A percentile compares a stretch with the other conserved stretches of the same genome.
These are phyloP conservation scores for Steinernema khuongi DNA, from an alignment of 1,140 invertebrate genomes.

Conservation along the genomic window DNA sequence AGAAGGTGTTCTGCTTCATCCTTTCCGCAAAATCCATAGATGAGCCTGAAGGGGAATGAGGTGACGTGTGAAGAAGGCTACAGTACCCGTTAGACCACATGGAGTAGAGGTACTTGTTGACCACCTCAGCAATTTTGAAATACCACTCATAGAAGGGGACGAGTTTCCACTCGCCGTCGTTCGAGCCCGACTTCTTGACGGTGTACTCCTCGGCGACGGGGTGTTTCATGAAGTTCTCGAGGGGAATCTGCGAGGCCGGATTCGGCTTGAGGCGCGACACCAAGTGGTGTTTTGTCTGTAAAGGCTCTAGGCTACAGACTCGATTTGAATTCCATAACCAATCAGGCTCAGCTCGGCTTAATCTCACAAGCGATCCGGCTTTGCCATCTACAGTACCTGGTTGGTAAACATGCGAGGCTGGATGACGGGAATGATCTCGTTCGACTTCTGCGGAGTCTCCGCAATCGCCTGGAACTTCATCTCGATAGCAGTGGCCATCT, in stretches of 20 bases:
- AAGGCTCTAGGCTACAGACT: conserved; percentile 3
- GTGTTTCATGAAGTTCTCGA: conserved; percentile 57
- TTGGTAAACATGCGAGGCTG: conserved; percentile 46
- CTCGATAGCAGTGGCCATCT: conserved; percentile 56
- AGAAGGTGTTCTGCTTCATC: conserved; percentile 55
- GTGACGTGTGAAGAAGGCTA: neutral
- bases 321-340: no score
- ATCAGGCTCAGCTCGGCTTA: no score
- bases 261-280: conserved; percentile 52
- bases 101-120: conserved; percentile 54
- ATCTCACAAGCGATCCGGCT: neutral
- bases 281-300: conserved; percentile 49
- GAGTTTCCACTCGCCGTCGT: conserved; percentile 57
- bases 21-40: conserved; percentile 56
- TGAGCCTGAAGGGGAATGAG: conserved; percentile 29
- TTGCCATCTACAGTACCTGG: conserved; percentile 10
- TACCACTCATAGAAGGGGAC: conserved; percentile 56
- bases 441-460: conserved; percentile 57
- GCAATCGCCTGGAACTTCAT: conserved; percentile 58
- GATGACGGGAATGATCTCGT: conserved; percentile 47
- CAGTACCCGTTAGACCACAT: conserved; percentile 58
- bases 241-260: conserved; percentile 39
- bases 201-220: conserved; percentile 51
- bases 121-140: conserved; percentile 56
- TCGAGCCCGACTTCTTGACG: conserved; percentile 39